phyloP scores from a whole-genome alignment of 2,113 vertebrate genomes.

The Sinosuthora webbiana region DNA sequence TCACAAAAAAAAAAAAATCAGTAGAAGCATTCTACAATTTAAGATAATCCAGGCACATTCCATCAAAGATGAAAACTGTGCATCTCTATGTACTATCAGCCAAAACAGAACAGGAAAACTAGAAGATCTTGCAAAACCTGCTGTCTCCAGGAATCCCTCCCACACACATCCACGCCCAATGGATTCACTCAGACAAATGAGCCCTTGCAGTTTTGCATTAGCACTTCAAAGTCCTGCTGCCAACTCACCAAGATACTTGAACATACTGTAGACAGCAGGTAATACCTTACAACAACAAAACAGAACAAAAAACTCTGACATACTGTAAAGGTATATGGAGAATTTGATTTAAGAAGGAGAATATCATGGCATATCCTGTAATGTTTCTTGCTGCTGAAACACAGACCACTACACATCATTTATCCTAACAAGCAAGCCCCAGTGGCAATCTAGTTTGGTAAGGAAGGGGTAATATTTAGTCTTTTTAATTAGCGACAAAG shows the following conservation, averaged over 20 bases:
- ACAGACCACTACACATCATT: neutral
- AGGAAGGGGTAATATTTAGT: neutral
- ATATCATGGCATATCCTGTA: neutral
- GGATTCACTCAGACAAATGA: slow-evolving; percentile 52
- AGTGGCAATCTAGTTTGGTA: neutral
- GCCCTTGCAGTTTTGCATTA: slow-evolving; percentile 48
- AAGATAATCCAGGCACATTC: slow-evolving; percentile 1
- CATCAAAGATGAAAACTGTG: neutral
- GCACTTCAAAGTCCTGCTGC: slow-evolving; percentile 60
- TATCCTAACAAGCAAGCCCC: neutral
- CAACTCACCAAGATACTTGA: slow-evolving; percentile 17
- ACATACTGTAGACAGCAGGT: neutral
- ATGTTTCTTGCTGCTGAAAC: neutral
- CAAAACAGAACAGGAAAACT: slow-evolving; percentile 26
- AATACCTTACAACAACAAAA: neutral
- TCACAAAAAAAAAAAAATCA: neutral
- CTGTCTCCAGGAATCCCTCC: slow-evolving; percentile 60
- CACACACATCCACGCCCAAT: slow-evolving; percentile 51
- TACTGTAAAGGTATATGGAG: neutral
- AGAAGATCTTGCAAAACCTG: slow-evolving; percentile 65
- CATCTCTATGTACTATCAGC: slow-evolving; percentile 35
- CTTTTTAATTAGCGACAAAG: neutral
- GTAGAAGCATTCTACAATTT: neutral
- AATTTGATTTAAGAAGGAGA: neutral
- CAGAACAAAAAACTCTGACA: neutral